Conservation (phyloP, 2,797 vertebrate species). For the Semaprochilodus insignis region DNA sequence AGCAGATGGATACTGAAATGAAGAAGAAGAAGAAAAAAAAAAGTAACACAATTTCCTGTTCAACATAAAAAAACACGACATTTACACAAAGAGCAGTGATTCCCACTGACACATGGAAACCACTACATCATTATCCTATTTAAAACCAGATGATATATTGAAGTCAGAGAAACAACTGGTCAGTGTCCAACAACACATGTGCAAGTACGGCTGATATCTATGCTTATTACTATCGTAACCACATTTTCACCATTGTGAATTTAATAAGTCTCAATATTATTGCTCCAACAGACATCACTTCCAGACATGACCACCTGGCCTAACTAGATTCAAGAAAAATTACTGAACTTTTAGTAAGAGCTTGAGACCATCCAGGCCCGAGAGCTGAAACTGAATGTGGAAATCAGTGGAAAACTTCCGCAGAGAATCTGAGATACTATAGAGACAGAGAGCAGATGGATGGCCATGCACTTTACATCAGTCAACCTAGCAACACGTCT, state of each 20-base stretch:
- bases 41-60: background rate
- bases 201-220: slow-evolving; percentile 37
- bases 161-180: slow-evolving; percentile 61
- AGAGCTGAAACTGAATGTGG: slow-evolving; percentile 10
- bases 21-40: too few relatives aligned
- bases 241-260: slow-evolving; percentile 34
- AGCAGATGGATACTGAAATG: background rate
- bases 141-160: slow-evolving; percentile 47
- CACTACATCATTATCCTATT: slow-evolving; percentile 46
- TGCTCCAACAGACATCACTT: slow-evolving; percentile 16
- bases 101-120: background rate
- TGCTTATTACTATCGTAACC: slow-evolving; percentile 35
- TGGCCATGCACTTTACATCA: slow-evolving; percentile 46
- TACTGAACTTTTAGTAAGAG: slow-evolving; percentile 16
- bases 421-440: slow-evolving; percentile 19
- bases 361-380: background rate
- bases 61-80: slow-evolving; percentile 13
- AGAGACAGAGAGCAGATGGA: slow-evolving; percentile 51
- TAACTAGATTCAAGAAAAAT: slow-evolving; percentile 17
- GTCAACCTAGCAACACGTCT: slow-evolving; percentile 50
- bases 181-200: slow-evolving; percentile 34
- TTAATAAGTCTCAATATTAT: slow-evolving; percentile 32
- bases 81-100: slow-evolving; percentile 28
- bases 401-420: slow-evolving; percentile 19
- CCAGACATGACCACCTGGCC: slow-evolving; percentile 32